These are phyloP conservation scores for Rutpela maculata DNA, from an alignment of 2,888 invertebrate genomes.

Conservation along the genomic window DNA sequence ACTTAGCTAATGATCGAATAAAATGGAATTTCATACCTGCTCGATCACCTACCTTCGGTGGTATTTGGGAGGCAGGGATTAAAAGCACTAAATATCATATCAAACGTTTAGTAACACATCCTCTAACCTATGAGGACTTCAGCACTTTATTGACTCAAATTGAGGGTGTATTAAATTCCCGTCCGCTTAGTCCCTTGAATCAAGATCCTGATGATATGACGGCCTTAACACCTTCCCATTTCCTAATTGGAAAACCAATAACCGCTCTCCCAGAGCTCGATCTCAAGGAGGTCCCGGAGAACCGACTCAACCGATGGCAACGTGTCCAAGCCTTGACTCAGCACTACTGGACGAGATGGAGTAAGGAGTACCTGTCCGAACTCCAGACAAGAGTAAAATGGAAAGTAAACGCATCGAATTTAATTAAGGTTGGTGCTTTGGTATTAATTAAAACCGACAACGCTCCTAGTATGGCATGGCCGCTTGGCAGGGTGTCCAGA, in stretches of 20 bases:
- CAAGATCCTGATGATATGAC: slow-evolving; percentile 11
- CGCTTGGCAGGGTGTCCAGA: slow-evolving; percentile 1
- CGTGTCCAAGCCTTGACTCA: background rate
- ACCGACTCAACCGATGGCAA: background rate
- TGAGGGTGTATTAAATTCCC: background rate
- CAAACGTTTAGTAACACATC: background rate
- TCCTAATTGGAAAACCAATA: background rate
- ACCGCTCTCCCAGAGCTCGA: background rate
- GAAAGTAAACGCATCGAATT: background rate
- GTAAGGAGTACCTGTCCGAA: background rate
- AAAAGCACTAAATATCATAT: background rate
- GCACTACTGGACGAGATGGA: background rate
- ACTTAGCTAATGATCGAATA: background rate
- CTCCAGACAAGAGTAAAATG: background rate
- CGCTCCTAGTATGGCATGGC: background rate
- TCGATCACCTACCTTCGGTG: slow-evolving; percentile 28
- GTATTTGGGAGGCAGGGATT: slow-evolving; percentile 15
- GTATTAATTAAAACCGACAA: background rate
- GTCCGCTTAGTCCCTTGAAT: background rate
- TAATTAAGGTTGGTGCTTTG: background rate
- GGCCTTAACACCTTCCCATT: background rate
- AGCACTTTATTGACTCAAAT: background rate
- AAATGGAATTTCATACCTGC: slow-evolving; percentile 39
- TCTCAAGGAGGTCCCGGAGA: background rate
- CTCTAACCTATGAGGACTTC: slow-evolving; percentile 21